Evolutionary conservation across 2,113 vertebrate species (phyloP).

Genomic region (Prunella himalayana): DNA sequence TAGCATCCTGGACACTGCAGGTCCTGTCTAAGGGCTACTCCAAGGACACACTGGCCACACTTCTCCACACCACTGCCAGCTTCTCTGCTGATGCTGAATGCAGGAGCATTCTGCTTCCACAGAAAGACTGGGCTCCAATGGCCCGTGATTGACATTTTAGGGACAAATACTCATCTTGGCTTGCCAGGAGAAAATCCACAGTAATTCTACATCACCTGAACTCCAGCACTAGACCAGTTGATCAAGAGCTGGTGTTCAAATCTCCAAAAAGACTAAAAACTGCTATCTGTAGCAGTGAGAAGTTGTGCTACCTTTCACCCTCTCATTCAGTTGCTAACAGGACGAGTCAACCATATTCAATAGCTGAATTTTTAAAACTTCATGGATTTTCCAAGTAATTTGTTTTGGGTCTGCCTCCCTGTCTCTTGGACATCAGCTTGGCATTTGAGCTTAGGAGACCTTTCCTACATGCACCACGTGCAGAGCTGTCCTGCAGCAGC

Average conservation of each 20-base stretch:
- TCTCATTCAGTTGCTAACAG: background rate
- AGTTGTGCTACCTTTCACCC: background rate
- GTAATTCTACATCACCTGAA: background rate
- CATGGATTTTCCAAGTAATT: background rate
- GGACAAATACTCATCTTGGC: background rate
- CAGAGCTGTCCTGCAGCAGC: background rate
- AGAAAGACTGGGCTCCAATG: background rate
- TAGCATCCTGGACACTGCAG: background rate
- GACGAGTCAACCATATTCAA: background rate
- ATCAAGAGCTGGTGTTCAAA: background rate
- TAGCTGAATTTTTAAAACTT: background rate
- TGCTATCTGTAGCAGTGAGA: background rate
- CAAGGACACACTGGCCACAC: background rate
- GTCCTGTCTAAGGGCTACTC: background rate
- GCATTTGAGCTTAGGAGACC: background rate
- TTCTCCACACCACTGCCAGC: background rate
- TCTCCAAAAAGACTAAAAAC: background rate
- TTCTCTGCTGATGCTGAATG: background rate
- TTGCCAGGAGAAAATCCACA: background rate
- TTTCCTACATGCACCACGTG: background rate
- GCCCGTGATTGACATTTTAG: background rate
- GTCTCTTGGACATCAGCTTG: background rate
- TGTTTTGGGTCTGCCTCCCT: background rate
- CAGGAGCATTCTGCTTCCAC: background rate
- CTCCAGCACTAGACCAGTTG: background rate